These are phyloP conservation scores for Oryzias melastigma DNA, from an alignment of 2,113 vertebrate genomes.

Conservation along the genomic window DNA sequence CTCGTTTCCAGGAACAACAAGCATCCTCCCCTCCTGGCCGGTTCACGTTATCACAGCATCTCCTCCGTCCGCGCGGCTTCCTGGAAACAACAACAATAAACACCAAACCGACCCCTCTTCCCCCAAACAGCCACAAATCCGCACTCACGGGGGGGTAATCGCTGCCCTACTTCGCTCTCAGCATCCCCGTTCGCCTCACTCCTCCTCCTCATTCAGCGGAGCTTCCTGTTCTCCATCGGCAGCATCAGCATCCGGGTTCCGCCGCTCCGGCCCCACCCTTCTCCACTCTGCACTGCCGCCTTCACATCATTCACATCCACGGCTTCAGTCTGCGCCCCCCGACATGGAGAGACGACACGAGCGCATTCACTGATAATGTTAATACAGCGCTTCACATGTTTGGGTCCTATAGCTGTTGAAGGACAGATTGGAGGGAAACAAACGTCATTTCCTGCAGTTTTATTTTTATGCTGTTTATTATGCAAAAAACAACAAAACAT, in stretches of 20 bases:
- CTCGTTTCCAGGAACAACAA: constrained; percentile 59
- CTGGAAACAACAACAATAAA: neutral
- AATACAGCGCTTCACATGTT: too few relatives aligned
- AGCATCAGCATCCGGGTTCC: constrained; percentile 83
- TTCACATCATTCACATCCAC: neutral
- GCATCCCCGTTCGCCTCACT: constrained; percentile 21
- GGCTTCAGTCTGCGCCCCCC: too few relatives aligned
- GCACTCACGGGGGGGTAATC: constrained; percentile 17
- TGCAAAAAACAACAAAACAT: too few relatives aligned
- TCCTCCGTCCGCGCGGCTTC: constrained; percentile 24
- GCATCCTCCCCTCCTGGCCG: constrained; percentile 61
- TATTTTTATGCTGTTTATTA: too few relatives aligned
- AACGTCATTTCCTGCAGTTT: too few relatives aligned
- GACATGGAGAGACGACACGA: too few relatives aligned
- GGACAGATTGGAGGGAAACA: too few relatives aligned
- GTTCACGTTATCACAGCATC: constrained; percentile 65
- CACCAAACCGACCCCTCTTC: neutral
- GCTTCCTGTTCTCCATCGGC: constrained; percentile 60
- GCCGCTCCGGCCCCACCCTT: constrained; percentile 30
- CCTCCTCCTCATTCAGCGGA: constrained; percentile 27
- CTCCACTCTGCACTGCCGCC: neutral
- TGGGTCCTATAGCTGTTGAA: too few relatives aligned
- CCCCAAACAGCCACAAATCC: constrained; percentile 11
- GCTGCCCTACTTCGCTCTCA: constrained; percentile 21
- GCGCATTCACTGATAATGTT: too few relatives aligned